Conservation (phyloP, 2,797 vertebrate genomes). For the Pristis pectinata region DNA sequence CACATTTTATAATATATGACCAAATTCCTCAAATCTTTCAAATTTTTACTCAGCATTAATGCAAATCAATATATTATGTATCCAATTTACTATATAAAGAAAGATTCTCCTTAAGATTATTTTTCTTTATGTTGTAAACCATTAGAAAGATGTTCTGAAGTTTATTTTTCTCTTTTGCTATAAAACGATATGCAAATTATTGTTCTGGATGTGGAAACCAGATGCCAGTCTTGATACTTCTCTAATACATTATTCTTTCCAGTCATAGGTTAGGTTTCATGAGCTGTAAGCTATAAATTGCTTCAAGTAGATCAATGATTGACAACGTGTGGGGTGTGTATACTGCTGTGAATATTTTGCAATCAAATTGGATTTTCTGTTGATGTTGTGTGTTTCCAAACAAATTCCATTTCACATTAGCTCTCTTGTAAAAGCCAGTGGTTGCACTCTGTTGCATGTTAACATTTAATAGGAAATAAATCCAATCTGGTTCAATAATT, state of each 20-base stretch:
- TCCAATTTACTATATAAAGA: background rate
- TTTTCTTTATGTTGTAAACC: background rate
- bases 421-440: background rate
- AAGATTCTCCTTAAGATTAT: background rate
- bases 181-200: background rate
- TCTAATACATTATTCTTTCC: background rate
- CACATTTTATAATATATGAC: background rate
- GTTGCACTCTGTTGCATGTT: background rate
- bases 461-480: conserved; percentile 2
- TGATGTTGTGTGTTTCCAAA: background rate
- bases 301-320: background rate
- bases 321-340: background rate
- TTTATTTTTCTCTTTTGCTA: background rate
- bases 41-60: background rate
- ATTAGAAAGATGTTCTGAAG: background rate
- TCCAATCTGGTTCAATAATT: background rate
- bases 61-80: background rate
- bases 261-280: background rate
- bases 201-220: background rate
- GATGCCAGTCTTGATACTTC: background rate
- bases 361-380: conserved; percentile 14
- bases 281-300: background rate
- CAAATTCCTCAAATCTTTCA: background rate
- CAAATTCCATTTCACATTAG: conserved; percentile 9
- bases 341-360: background rate